These are phyloP conservation scores for Apis laboriosa DNA, from an alignment of 1,140 invertebrate species.

Conservation along the genomic window DNA sequence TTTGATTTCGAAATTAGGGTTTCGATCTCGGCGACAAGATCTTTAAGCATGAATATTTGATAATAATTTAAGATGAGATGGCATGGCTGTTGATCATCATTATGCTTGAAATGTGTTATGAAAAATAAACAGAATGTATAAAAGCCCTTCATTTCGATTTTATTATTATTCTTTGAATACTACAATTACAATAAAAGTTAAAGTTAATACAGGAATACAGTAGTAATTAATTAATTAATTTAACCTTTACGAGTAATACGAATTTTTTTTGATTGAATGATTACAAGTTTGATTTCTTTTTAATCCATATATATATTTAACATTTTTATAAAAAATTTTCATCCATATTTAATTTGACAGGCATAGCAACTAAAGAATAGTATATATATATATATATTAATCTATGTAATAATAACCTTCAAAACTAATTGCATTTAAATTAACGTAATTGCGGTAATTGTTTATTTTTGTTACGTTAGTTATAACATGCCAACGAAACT, in stretches of 20 bases:
- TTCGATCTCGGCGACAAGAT: conserved; percentile 24
- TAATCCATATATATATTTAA: neutral
- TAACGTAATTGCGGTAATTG: no score
- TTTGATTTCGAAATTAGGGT: conserved; percentile 24
- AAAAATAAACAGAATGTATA: conserved; percentile 62
- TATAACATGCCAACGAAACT: neutral
- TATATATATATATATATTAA: neutral
- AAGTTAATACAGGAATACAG: neutral
- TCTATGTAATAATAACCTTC: neutral
- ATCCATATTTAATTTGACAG: neutral
- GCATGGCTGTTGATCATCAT: conserved; percentile 58
- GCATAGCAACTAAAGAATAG: no score
- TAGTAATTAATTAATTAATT: neutral
- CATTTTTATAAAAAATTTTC: neutral
- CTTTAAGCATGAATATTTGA: conserved; percentile 55
- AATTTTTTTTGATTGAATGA: neutral
- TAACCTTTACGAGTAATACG: neutral
- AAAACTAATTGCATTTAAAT: neutral
- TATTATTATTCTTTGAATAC: neutral
- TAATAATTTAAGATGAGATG: conserved; percentile 37
- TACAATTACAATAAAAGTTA: neutral
- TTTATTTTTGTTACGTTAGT: neutral
- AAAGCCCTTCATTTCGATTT: neutral
- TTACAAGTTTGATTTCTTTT: neutral
- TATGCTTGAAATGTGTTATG: conserved; percentile 64